Conservation (phyloP, 2,888 invertebrate species). For the Leptarthrus brevirostris region DNA sequence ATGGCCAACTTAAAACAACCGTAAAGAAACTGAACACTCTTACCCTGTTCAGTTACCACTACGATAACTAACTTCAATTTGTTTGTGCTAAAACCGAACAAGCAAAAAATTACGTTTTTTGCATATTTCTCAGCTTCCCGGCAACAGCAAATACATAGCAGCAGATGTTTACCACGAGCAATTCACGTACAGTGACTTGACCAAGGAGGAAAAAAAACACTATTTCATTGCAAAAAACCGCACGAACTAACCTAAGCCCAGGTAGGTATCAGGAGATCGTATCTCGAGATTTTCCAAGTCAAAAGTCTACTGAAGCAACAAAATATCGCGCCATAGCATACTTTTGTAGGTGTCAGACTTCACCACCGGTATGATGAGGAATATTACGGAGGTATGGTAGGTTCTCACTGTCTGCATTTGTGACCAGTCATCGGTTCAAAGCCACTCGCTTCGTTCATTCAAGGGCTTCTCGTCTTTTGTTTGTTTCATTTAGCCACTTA, state of each 20-base stretch:
- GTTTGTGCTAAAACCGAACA: background rate
- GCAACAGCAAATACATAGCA: background rate
- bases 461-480: background rate
- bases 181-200: background rate
- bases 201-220: background rate
- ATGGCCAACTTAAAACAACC: no score
- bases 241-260: background rate
- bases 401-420: background rate
- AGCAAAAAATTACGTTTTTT: background rate
- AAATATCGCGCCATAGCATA: background rate
- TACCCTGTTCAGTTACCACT: no score
- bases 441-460: background rate
- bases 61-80: background rate
- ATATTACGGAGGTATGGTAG: background rate
- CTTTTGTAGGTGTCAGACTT: conserved; percentile 1
- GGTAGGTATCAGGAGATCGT: background rate
- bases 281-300: background rate
- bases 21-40: no score
- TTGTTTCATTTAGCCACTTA: background rate
- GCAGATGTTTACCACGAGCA: background rate
- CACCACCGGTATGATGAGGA: background rate
- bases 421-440: background rate
- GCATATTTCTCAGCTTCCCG: background rate
- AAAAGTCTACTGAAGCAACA: background rate
- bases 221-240: background rate